Conservation (phyloP, 2,797 vertebrate species). For the Gadopsis marmoratus region DNA sequence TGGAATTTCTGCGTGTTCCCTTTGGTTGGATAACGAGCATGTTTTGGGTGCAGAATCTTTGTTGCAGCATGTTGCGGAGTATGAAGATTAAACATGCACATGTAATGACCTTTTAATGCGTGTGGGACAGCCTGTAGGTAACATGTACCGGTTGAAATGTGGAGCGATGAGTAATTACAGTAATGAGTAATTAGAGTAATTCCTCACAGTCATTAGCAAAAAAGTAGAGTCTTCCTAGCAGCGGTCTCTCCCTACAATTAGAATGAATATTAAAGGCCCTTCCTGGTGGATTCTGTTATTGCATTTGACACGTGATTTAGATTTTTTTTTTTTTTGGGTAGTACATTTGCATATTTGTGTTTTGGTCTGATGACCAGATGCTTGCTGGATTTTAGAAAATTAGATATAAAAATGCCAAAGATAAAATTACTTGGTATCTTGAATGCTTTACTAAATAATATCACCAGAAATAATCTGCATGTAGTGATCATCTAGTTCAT, state of each 20-base stretch:
- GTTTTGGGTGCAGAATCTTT: conserved; percentile 46
- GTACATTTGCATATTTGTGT: background rate
- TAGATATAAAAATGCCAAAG: background rate
- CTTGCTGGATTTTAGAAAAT: no score
- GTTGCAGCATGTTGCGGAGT: conserved; percentile 45
- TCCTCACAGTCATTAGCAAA: conserved; percentile 50
- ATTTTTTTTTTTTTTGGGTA: no score
- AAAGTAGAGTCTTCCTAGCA: conserved; percentile 23
- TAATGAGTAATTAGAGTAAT: conserved; percentile 56
- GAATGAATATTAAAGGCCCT: conserved; percentile 6
- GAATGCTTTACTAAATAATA: background rate
- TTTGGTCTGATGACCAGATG: no score
- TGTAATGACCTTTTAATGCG: conserved; percentile 70
- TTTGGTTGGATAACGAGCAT: conserved; percentile 25
- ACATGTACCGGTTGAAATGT: conserved; percentile 49
- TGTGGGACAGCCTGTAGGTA: conserved; percentile 58
- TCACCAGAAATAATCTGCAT: background rate
- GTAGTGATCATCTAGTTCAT: no score
- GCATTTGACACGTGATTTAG: background rate
- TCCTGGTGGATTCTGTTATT: background rate
- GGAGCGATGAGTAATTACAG: conserved; percentile 46
- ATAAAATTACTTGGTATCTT: background rate
- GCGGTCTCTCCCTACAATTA: conserved; percentile 33
- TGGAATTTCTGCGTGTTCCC: conserved; percentile 23
- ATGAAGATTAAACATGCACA: conserved; percentile 66